These are phyloP conservation scores for Neoniphon sammara DNA, from an alignment of 2,797 vertebrate species.

Conservation along the genomic window DNA sequence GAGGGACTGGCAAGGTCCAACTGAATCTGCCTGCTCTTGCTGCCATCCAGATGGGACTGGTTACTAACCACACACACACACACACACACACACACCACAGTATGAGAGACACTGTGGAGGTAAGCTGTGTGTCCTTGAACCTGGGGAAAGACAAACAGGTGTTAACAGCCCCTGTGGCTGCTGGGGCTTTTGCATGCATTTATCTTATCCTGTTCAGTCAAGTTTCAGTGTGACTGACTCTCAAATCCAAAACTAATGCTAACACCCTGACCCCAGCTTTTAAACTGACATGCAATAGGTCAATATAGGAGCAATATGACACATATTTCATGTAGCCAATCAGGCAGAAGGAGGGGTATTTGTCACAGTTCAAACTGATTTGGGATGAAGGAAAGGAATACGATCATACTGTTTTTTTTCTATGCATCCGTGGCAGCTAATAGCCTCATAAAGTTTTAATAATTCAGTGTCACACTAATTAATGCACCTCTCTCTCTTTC, in stretches of 20 bases:
- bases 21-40: constrained; percentile 33
- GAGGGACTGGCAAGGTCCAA: constrained; percentile 29
- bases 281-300: constrained; percentile 8
- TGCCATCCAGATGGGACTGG: constrained; percentile 70
- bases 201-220: constrained; percentile 75
- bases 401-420: background rate
- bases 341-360: constrained; percentile 36
- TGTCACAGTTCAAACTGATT: background rate
- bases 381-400: background rate
- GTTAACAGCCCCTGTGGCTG: constrained; percentile 53
- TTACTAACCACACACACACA: constrained; percentile 41
- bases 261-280: constrained; percentile 38
- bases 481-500: background rate
- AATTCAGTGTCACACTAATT: background rate
- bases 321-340: constrained; percentile 36
- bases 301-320: constrained; percentile 14
- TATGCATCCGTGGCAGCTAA: background rate
- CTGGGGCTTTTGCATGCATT: constrained; percentile 34
- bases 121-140: constrained; percentile 74
- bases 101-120: constrained; percentile 4
- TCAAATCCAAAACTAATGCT: constrained; percentile 25
- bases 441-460: no score
- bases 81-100: background rate
- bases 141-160: constrained; percentile 72
- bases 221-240: constrained; percentile 58